Evolutionary conservation across 2,888 invertebrate species (phyloP).

Genomic region (Polyommatus icarus): DNA sequence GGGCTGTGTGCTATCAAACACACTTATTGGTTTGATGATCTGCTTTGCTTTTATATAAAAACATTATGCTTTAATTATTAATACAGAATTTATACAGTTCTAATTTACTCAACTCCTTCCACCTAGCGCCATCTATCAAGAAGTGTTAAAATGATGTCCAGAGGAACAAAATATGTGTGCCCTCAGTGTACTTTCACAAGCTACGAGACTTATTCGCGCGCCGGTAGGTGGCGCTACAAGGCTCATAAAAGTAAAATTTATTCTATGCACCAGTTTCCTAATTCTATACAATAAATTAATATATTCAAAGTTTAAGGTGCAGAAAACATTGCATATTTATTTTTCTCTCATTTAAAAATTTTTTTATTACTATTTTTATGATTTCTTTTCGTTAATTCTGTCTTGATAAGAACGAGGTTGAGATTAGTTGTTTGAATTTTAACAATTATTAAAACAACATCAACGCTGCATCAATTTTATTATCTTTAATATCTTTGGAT

Average conservation of each 20-base stretch:
- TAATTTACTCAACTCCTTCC: neutral
- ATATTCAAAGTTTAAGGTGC: too few species aligned
- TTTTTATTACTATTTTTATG: neutral
- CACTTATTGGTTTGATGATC: neutral
- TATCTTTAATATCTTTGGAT: neutral
- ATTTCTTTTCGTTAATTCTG: too few species aligned
- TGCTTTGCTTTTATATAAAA: neutral
- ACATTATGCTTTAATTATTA: neutral
- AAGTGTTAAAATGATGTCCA: neutral
- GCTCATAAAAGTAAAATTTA: neutral
- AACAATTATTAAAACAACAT: too few species aligned
- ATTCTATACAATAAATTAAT: neutral
- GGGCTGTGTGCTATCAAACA: neutral
- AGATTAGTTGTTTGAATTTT: too few species aligned
- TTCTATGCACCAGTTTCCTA: neutral
- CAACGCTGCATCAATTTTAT: too few species aligned
- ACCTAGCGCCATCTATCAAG: slow-evolving; percentile 13
- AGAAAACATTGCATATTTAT: too few species aligned
- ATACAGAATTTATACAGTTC: neutral
- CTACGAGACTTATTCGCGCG: neutral
- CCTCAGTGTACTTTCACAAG: slow-evolving; percentile 2
- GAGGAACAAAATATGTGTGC: neutral
- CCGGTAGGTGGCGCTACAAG: neutral
- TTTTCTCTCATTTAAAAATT: neutral
- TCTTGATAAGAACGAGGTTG: too few species aligned